Base-by-base conservation (phyloP, 1,140 invertebrate genomes). In the Heliconius melpomene region DNA sequence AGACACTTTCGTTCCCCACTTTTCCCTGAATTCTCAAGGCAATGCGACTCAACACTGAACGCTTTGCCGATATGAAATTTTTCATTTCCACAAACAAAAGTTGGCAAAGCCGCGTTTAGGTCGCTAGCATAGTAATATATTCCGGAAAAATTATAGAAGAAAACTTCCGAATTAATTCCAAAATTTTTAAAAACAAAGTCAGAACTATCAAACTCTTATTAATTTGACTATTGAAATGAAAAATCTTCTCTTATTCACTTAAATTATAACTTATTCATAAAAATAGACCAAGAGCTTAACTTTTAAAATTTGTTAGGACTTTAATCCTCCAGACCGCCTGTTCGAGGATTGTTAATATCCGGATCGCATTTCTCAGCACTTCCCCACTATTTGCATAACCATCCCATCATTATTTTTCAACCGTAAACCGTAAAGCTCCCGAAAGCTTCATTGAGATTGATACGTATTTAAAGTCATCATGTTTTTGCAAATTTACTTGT, bases 331-430 rank as follows among this genome's bases (percentile, higher is more conserved):
- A 36, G 74, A 23, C 74, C 74, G 54, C 16, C 74, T 75, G 54
- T 36, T 75, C 54, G 23, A 75, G 74, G 74, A 75, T 66, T 75
- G 38, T 66, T 75, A 75, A 75, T 75, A 75, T n/a, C 54, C 36
- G 74, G 32, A 66, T 50, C 36, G 54, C 36, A 75, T 75, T 66
- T 66, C 74, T 66, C 52, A 75, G 74, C 36, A 38, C 38, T 66
- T 75, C 60, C 38, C 16, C 7, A 66, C 52, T 66, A 66, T 75
- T 75, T 75, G 36, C 74, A 66, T 75, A 75, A 66, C 36, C 60
- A 23, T 75, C 23, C 54, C 54, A 66, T 75, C 66, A 75, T 75
- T 75, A 75, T 75, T 57, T 75, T 66, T 66, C 20, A 75, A 54
- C 54, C 23, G 26, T 29, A n/a, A 66, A 23, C 54, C n/a, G 29